Evolutionary conservation across 2,888 invertebrate species (phyloP).

Genomic region (Eupithecia pulchellata): DNA sequence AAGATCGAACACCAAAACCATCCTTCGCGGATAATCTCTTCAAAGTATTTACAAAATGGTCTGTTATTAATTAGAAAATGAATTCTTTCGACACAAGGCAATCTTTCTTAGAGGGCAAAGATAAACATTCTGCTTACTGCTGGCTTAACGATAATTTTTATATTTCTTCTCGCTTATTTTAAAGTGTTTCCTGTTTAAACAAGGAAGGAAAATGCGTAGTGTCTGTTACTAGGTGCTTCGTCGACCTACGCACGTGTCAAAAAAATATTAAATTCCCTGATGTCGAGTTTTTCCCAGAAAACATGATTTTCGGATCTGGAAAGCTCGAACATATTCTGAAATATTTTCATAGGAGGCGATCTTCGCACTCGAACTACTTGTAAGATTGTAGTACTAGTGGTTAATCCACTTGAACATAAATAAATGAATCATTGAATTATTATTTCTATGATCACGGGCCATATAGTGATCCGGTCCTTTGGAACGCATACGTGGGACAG

Average conservation of each 20-base stretch:
- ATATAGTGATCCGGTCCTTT: no score
- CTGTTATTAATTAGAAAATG: slow-evolving; percentile 7
- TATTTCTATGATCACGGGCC: no score
- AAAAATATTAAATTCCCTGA: neutral
- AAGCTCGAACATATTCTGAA: neutral
- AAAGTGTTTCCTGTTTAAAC: neutral
- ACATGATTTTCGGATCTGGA: neutral
- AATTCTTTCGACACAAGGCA: slow-evolving; percentile 4
- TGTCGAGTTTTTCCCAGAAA: neutral
- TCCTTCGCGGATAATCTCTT: no score
- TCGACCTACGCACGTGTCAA: neutral
- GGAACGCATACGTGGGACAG: no score
- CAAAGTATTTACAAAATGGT: neutral
- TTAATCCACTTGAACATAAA: no score
- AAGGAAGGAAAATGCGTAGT: neutral
- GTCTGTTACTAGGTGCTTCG: neutral
- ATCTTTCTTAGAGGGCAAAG: neutral
- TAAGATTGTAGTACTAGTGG: neutral
- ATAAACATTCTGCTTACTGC: neutral
- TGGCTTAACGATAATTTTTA: neutral
- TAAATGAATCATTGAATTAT: no score
- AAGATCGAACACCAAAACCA: no score
- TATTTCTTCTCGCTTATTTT: neutral
- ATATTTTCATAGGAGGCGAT: neutral
- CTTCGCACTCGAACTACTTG: neutral